Evolutionary conservation across 2,888 invertebrate species (phyloP).

Genomic region (Trachelus troglodyta): DNA sequence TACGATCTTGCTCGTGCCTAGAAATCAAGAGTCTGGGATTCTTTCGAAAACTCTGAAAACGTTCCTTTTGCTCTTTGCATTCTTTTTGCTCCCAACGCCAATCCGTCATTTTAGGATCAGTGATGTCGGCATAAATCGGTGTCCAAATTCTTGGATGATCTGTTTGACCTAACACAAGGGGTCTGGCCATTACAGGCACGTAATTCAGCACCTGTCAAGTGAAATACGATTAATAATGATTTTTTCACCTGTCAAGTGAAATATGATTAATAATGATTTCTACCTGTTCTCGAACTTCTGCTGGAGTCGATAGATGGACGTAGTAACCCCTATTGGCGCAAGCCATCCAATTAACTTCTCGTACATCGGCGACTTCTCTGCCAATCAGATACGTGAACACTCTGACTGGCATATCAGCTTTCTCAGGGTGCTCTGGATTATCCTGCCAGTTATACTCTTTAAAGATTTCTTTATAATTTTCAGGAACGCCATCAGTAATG

Average conservation of each 20-base stretch:
- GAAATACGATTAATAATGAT: background rate
- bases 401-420: conserved; percentile 80
- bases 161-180: conserved; percentile 87
- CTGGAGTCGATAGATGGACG: conserved; percentile 95
- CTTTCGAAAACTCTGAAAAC: conserved; percentile 76
- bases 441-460: conserved; percentile 88
- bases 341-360: conserved; percentile 98
- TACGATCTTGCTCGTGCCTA: conserved; percentile 74
- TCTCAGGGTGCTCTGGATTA: conserved; percentile 68
- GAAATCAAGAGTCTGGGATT: conserved; percentile 61
- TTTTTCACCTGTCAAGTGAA: conserved; percentile 54
- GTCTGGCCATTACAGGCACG: conserved; percentile 96
- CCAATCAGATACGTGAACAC: conserved; percentile 99
- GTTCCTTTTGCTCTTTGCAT: conserved; percentile 81
- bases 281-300: conserved; percentile 97
- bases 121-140: conserved; percentile 93
- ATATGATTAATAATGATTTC: background rate
- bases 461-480: conserved; percentile 93
- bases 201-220: conserved; percentile 79
- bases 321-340: conserved; percentile 97
- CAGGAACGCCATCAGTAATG: conserved; percentile 98
- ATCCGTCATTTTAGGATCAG: conserved; percentile 91
- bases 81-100: conserved; percentile 90
- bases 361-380: conserved; percentile 85
- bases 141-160: conserved; percentile 96